phyloP scores from a whole-genome alignment of 2,113 vertebrate species.

The Suricata suricatta region DNA sequence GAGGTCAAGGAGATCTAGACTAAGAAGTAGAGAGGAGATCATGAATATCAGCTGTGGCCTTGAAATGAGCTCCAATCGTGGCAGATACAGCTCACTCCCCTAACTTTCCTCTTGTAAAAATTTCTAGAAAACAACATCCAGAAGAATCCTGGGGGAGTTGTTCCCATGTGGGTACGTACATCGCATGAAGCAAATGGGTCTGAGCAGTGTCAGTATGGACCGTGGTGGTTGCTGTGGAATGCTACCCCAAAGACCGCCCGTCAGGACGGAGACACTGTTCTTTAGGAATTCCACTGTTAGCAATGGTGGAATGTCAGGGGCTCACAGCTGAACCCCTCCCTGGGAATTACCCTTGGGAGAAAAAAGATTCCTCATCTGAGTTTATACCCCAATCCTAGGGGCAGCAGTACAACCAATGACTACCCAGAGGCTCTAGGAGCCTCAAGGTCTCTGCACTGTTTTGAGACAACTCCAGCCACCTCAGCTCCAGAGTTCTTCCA shows the following conservation, averaged over 20 bases:
- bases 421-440: not conserved
- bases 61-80: not conserved
- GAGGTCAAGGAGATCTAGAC: not conserved
- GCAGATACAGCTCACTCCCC: not conserved
- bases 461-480: not conserved
- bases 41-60: too few species aligned
- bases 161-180: not conserved
- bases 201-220: not conserved
- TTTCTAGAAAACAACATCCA: not conserved
- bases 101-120: not conserved
- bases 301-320: not conserved
- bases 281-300: not conserved
- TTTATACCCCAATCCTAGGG: not conserved
- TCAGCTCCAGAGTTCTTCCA: not conserved
- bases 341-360: not conserved
- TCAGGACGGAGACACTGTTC: not conserved
- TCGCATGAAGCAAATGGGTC: not conserved
- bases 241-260: not conserved
- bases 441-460: not conserved
- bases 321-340: not conserved
- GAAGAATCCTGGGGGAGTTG: not conserved
- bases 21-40: not conserved
- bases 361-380: not conserved
- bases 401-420: not conserved
- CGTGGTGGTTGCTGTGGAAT: not conserved